Conservation (phyloP, 2,797 vertebrate species). For the Basileuterus tristriatus region DNA sequence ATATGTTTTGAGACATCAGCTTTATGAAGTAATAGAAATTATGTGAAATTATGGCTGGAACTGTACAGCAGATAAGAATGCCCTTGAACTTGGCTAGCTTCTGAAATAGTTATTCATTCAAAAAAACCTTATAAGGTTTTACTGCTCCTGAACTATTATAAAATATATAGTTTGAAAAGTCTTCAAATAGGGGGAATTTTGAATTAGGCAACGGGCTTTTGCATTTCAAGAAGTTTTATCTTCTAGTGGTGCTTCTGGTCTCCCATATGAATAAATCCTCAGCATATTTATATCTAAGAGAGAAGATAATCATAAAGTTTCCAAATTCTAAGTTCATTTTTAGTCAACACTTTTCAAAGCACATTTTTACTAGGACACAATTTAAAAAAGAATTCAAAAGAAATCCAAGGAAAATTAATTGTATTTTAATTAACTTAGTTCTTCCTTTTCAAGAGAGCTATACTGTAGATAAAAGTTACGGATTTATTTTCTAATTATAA, state of each 20-base stretch:
- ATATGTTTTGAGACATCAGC: background rate
- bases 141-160: background rate
- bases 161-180: background rate
- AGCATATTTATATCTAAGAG: background rate
- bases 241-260: background rate
- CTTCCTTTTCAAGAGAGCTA: background rate
- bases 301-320: background rate
- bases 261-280: background rate
- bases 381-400: background rate
- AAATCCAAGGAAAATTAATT: background rate
- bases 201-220: background rate
- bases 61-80: constrained; percentile 34
- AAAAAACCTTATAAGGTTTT: background rate
- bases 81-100: constrained; percentile 18
- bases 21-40: constrained; percentile 17
- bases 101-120: background rate
- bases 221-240: background rate
- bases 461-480: background rate
- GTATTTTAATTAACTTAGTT: background rate
- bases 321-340: background rate
- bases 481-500: constrained; percentile 15
- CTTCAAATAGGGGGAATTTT: background rate
- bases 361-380: background rate
- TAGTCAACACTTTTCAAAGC: background rate
- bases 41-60: background rate